A percentile compares a stretch with the other conserved stretches of the same genome.
Conservation (phyloP, 2,888 invertebrate species). For the Biston betularia region DNA sequence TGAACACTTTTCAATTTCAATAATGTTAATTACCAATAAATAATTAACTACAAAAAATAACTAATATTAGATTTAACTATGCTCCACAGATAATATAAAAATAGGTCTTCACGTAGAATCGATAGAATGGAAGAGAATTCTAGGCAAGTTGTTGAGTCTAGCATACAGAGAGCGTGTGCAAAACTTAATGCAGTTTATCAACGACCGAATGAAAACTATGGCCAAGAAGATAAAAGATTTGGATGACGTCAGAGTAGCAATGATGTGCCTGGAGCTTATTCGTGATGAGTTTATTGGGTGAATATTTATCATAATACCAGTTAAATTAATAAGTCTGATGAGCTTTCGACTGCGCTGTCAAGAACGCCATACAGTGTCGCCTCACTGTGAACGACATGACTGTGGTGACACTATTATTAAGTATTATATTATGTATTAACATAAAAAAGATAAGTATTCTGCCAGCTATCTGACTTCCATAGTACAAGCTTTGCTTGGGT, state of each 20-base stretch:
- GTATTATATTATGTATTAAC: too few species aligned
- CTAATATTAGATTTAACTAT: constrained; percentile 1
- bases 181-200: constrained; percentile 91
- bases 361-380: too few species aligned
- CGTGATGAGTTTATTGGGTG: constrained; percentile 91
- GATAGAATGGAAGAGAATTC: constrained; percentile 91
- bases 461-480: too few species aligned
- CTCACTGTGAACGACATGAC: too few species aligned
- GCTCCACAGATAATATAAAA: constrained; percentile 87
- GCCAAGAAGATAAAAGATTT: constrained; percentile 90
- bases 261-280: constrained; percentile 91
- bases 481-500: too few species aligned
- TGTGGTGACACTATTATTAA: too few species aligned
- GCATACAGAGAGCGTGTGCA: constrained; percentile 90
- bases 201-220: constrained; percentile 90
- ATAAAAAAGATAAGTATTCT: too few species aligned
- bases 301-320: constrained; percentile 1
- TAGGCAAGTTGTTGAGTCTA: constrained; percentile 89
- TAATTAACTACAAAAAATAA: not conserved
- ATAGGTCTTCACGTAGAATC: constrained; percentile 90
- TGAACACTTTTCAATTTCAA: too few species aligned
- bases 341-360: too few species aligned
- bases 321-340: too few species aligned
- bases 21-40: not conserved
- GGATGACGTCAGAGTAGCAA: constrained; percentile 92